A percentile compares a stretch with the other conserved stretches of the same genome.
Conservation (phyloP, 2,888 invertebrate species). For the Drosophila lutescens region DNA sequence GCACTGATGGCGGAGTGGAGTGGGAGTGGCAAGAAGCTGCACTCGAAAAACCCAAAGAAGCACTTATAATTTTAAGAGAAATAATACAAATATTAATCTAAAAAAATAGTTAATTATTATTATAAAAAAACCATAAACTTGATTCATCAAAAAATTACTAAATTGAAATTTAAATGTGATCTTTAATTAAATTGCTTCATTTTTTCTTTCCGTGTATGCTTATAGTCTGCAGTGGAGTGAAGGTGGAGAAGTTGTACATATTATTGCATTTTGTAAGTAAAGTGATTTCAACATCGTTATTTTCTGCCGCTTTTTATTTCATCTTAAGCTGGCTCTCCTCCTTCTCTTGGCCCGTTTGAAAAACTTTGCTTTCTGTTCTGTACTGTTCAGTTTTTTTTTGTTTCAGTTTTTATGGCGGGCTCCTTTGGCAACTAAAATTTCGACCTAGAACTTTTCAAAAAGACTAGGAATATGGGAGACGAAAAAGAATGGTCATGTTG, state of each 20-base stretch:
- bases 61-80: neutral
- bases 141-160: too few relatives aligned
- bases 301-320: conserved; percentile 55
- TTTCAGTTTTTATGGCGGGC: conserved; percentile 1
- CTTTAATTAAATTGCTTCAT: neutral
- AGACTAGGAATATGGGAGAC: neutral
- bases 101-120: neutral
- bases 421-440: conserved; percentile 11
- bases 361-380: conserved; percentile 1
- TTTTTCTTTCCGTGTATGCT: neutral
- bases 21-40: conserved; percentile 17
- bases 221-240: neutral
- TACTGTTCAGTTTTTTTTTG: neutral
- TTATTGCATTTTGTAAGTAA: conserved; percentile 67
- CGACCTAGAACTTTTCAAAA: conserved; percentile 6
- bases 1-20: conserved; percentile 30
- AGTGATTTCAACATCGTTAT: conserved; percentile 70
- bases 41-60: neutral
- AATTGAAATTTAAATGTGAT: too few relatives aligned
- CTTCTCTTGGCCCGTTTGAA: conserved; percentile 1
- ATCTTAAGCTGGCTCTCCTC: conserved; percentile 16
- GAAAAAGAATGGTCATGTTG: conserved; percentile 54
- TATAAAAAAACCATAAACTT: too few relatives aligned
- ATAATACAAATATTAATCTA: neutral
- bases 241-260: conserved; percentile 38